Percentiles rank a stretch among this genome's conserved stretches.
Evolutionary conservation across 2,888 invertebrate species (phyloP).

Genomic region (Drosophila cyrtoloma): DNA sequence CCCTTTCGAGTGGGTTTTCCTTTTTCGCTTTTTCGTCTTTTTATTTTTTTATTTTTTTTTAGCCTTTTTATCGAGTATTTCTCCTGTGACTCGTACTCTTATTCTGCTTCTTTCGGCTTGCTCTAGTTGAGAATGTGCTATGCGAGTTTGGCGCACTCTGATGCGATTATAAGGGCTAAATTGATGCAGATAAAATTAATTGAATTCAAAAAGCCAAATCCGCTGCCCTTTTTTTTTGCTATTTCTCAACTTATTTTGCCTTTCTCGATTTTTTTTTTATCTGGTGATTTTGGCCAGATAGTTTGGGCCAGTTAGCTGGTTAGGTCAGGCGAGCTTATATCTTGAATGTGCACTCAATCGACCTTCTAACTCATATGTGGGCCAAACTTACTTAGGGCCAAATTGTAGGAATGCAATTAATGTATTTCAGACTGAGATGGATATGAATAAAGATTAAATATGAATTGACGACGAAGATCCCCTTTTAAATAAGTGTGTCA

Average conservation of each 20-base stretch:
- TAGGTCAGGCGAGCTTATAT: conserved; percentile 56
- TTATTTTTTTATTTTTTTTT: conserved; percentile 24
- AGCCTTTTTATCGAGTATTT: conserved; percentile 28
- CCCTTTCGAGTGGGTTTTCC: conserved; percentile 60
- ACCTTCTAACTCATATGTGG: conserved; percentile 2
- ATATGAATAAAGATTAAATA: not conserved
- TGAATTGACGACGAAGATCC: not conserved
- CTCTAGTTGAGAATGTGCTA: conserved; percentile 33
- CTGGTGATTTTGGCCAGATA: conserved; percentile 53
- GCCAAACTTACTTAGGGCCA: not conserved
- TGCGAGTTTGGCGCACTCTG: conserved; percentile 70
- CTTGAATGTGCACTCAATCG: conserved; percentile 28
- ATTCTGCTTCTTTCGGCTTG: conserved; percentile 12
- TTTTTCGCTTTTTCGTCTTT: not conserved
- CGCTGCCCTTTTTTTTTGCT: conserved; percentile 59
- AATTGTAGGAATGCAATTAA: not conserved
- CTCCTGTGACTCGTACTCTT: conserved; percentile 29
- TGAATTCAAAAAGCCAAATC: conserved; percentile 79
- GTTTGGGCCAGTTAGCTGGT: conserved; percentile 51
- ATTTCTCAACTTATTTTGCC: conserved; percentile 38
- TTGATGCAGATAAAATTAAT: conserved; percentile 79
- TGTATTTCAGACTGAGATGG: not conserved
- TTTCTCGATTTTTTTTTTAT: conserved; percentile 5
- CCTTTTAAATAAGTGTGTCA: not conserved
- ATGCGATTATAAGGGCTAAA: conserved; percentile 79